Evolutionary conservation across 2,797 vertebrate genomes (phyloP).

Genomic region (Nasua narica): DNA sequence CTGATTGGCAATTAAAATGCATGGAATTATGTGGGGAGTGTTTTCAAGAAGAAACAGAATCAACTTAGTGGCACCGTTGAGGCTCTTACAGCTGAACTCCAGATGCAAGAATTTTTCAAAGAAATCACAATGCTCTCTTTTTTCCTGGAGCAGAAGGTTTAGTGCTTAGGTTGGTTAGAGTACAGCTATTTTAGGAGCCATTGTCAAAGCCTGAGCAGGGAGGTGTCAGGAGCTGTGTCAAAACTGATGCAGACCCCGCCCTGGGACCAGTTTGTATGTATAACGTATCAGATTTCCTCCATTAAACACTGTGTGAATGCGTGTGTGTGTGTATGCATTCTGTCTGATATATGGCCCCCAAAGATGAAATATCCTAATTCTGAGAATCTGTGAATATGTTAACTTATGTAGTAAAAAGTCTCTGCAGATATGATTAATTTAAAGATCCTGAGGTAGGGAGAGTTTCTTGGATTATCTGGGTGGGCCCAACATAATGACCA

Average conservation of each 20-base stretch:
- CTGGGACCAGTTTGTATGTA: not conserved
- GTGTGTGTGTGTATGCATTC: not conserved
- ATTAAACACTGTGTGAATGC: not conserved
- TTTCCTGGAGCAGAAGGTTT: slow-evolving; percentile 16
- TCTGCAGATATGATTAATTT: not conserved
- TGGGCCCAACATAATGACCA: not conserved
- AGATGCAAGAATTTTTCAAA: slow-evolving; percentile 62
- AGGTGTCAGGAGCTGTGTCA: not conserved
- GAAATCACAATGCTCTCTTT: slow-evolving; percentile 48
- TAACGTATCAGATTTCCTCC: not conserved
- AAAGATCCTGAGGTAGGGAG: not conserved
- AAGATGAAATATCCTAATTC: not conserved
- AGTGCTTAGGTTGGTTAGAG: not conserved
- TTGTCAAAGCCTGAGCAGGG: not conserved
- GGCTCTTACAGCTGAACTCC: slow-evolving; percentile 33
- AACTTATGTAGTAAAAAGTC: not conserved
- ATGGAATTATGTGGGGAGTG: slow-evolving; percentile 23
- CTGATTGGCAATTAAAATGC: slow-evolving; percentile 71
- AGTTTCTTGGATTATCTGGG: not conserved
- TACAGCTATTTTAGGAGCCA: slow-evolving; percentile 40
- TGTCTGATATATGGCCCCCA: not conserved
- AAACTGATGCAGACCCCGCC: not conserved
- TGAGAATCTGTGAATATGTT: not conserved
- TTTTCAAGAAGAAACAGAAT: slow-evolving; percentile 67
- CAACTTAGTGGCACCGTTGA: slow-evolving; percentile 57